These are phyloP conservation scores for Prochilodus magdalenae DNA, from an alignment of 2,113 vertebrate genomes.

Conservation along the genomic window DNA sequence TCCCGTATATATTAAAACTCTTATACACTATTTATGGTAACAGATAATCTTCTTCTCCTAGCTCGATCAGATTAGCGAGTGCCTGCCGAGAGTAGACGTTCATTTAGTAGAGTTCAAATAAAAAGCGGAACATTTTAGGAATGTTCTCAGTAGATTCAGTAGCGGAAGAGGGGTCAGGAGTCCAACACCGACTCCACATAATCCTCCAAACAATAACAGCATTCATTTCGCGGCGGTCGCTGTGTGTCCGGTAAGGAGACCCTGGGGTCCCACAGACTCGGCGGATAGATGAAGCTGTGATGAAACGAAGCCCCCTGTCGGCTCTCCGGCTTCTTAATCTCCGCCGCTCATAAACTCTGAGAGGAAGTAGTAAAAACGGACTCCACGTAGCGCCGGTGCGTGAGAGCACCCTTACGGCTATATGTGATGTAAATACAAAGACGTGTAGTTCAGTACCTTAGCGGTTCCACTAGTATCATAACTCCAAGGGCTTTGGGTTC, in stretches of 20 bases:
- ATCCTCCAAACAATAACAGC: background rate
- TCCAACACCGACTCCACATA: background rate
- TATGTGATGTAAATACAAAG: conserved; percentile 44
- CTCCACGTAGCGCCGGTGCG: background rate
- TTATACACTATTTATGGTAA: conserved; percentile 27
- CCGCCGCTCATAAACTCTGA: background rate
- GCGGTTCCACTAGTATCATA: conserved; percentile 45
- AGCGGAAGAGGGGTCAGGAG: background rate
- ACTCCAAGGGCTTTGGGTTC: conserved; percentile 60
- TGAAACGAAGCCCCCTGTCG: background rate
- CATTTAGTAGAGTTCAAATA: conserved; percentile 35
- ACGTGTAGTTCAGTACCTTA: conserved; percentile 40
- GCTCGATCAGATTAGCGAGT: conserved; percentile 27
- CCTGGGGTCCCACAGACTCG: background rate
- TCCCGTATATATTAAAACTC: conserved; percentile 14
- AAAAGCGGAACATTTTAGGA: conserved; percentile 30
- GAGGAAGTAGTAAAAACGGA: background rate
- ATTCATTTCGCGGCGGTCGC: background rate
- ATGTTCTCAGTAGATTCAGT: conserved; percentile 24
- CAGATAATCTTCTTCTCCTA: conserved; percentile 36
- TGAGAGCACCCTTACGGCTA: conserved; percentile 19
- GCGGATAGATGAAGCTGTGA: background rate
- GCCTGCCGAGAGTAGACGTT: conserved; percentile 41
- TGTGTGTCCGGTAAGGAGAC: background rate
- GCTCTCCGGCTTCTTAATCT: background rate